phyloP scores from a whole-genome alignment of 2,797 vertebrate genomes.

The Acrossocheilus wenchowensis region DNA sequence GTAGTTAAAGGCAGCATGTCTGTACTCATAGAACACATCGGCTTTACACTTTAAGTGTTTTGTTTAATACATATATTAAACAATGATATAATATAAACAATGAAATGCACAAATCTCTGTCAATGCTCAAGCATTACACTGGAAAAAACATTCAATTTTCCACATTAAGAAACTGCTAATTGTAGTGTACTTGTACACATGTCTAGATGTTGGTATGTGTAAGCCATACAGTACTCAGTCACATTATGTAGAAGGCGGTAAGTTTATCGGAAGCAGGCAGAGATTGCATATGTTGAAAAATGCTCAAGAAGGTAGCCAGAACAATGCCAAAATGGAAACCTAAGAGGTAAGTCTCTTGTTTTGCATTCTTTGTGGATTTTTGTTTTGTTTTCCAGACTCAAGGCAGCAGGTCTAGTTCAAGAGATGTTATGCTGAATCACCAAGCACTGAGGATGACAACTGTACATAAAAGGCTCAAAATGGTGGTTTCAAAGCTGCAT shows the following conservation, averaged over 20 bases:
- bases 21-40: constrained; percentile 26
- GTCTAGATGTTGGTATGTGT: constrained; percentile 38
- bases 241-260: constrained; percentile 41
- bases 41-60: constrained; percentile 37
- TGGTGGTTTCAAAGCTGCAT: constrained; percentile 32
- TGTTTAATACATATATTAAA: constrained; percentile 30
- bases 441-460: constrained; percentile 50
- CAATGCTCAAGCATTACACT: constrained; percentile 59
- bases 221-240: constrained; percentile 44
- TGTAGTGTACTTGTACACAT: constrained; percentile 25
- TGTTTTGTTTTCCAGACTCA: constrained; percentile 44
- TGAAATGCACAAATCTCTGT: constrained; percentile 54
- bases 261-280: constrained; percentile 51
- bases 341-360: constrained; percentile 33
- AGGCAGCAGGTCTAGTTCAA: not conserved
- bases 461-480: constrained; percentile 56
- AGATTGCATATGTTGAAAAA: constrained; percentile 46
- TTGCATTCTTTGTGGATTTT: constrained; percentile 44
- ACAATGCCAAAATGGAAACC: constrained; percentile 32
- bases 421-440: constrained; percentile 37
- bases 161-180: constrained; percentile 27
- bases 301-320: constrained; percentile 50
- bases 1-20: constrained; percentile 3
- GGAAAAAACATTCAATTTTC: constrained; percentile 54
- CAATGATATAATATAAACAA: constrained; percentile 47